A percentile compares a stretch with the other conserved stretches of the same genome.
These are phyloP conservation scores for Ceyx erithaca DNA, from an alignment of 2,797 vertebrate genomes.

Conservation along the genomic window DNA sequence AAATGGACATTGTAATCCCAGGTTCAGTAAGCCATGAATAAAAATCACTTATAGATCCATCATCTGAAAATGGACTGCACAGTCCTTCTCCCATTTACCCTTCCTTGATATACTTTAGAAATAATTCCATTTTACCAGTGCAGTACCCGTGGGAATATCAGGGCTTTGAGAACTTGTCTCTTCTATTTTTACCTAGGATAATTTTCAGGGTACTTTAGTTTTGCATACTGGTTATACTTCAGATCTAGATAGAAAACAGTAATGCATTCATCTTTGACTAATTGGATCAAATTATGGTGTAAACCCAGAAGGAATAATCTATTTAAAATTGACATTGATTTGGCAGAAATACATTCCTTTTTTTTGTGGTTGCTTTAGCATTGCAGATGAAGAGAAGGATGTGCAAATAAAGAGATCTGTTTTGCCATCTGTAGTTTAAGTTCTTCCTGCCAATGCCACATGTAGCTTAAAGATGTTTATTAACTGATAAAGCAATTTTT, in stretches of 20 bases:
- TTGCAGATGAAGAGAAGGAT: constrained; percentile 76
- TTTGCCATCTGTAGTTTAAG: constrained; percentile 80
- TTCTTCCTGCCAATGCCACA: constrained; percentile 73
- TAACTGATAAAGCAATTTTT: constrained; percentile 48
- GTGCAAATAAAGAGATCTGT: constrained; percentile 82
- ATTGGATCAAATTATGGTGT: constrained; percentile 55
- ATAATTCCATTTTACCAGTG: neutral
- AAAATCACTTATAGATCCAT: neutral
- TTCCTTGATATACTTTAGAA: neutral
- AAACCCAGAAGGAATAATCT: constrained; percentile 64
- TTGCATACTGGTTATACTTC: neutral
- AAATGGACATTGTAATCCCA: neutral
- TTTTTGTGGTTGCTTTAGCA: constrained; percentile 61
- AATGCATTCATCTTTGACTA: constrained; percentile 41
- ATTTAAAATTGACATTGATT: constrained; percentile 61
- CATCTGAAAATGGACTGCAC: neutral
- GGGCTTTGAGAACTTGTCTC: neutral
- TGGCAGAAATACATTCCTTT: constrained; percentile 59
- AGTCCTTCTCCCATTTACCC: neutral
- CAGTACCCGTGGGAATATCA: neutral
- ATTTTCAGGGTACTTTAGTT: neutral
- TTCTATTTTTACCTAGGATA: neutral
- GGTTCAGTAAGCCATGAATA: neutral
- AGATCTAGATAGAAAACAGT: constrained; percentile 17
- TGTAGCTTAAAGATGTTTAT: constrained; percentile 73